Conservation (phyloP, 2,113 vertebrate genomes). For the Paralichthys olivaceus region DNA sequence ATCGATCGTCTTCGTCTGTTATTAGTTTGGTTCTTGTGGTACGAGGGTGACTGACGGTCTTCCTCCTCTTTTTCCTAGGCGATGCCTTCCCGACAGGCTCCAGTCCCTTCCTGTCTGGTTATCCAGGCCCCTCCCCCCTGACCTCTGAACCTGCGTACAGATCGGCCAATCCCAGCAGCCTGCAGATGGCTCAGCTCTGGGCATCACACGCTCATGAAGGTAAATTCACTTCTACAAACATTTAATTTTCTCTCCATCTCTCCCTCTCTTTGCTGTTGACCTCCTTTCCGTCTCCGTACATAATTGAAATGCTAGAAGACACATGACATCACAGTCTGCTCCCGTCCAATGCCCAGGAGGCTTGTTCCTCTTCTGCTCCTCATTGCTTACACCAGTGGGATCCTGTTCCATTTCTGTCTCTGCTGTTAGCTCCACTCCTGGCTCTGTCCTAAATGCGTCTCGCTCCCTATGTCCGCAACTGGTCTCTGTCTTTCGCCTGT, state of each 20-base stretch:
- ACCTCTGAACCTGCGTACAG: conserved; percentile 86
- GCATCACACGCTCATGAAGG: conserved; percentile 83
- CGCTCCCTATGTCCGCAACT: conserved; percentile 47
- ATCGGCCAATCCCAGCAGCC: conserved; percentile 83
- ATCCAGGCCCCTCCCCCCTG: conserved; percentile 81
- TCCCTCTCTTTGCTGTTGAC: not conserved
- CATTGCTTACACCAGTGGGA: conserved; percentile 56
- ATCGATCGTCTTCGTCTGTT: conserved; percentile 12
- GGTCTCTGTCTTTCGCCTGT: conserved; percentile 40
- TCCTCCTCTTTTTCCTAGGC: conserved; percentile 64
- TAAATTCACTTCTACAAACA: conserved; percentile 62
- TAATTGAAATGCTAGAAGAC: conserved; percentile 25
- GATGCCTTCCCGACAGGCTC: conserved; percentile 84
- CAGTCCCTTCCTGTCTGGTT: conserved; percentile 85
- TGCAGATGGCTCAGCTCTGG: conserved; percentile 89
- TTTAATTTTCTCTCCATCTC: not conserved
- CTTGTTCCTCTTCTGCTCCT: conserved; percentile 40
- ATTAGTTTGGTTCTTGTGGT: conserved; percentile 28
- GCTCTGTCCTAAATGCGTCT: conserved; percentile 68
- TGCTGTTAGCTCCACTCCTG: conserved; percentile 29
- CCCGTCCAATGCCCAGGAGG: conserved; percentile 52
- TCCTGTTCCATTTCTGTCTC: conserved; percentile 68
- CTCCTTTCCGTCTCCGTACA: not conserved
- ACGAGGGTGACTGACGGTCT: conserved; percentile 28
- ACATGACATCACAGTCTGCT: conserved; percentile 1